These are phyloP conservation scores for Apostichopus japonicus DNA, from an alignment of 35 echinoderm and acorn worm genomes.

Conservation along the genomic window DNA sequence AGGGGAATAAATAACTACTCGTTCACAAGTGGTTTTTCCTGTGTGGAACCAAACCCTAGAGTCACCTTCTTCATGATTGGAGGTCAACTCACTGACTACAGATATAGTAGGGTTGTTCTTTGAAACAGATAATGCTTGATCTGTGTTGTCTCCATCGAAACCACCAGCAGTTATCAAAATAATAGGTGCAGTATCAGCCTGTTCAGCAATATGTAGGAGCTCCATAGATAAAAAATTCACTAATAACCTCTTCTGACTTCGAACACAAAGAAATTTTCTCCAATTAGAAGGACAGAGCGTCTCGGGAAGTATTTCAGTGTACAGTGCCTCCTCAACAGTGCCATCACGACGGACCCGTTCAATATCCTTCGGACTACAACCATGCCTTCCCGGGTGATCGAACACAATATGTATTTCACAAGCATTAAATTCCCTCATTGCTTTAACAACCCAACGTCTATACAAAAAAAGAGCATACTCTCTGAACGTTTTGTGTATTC, in stretches of 20 bases:
- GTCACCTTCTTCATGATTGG: slow-evolving; percentile 15
- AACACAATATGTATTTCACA: slow-evolving; percentile 45
- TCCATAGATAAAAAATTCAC: slow-evolving; percentile 49
- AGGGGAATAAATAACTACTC: too few species aligned
- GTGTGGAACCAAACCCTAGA: too few species aligned
- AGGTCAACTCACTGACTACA: slow-evolving; percentile 36
- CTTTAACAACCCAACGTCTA: neutral
- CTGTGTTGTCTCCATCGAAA: slow-evolving; percentile 52
- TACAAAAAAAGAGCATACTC: slow-evolving; percentile 27
- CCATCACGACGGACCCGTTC: slow-evolving; percentile 32
- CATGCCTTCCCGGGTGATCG: slow-evolving; percentile 64
- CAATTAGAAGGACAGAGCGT: slow-evolving; percentile 16
- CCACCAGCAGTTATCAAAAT: slow-evolving; percentile 5
- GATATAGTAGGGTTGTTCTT: neutral
- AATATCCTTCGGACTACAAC: slow-evolving; percentile 59
- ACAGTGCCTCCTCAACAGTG: neutral
- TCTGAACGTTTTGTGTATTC: slow-evolving; percentile 40
- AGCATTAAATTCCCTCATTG: slow-evolving; percentile 14
- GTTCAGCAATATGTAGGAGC: neutral
- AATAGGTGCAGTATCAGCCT: neutral
- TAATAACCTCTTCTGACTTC: slow-evolving; percentile 47
- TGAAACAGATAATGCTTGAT: slow-evolving; percentile 18
- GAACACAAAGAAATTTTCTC: slow-evolving; percentile 36
- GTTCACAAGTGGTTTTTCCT: too few species aligned
- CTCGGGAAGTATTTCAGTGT: neutral